These are phyloP conservation scores for Oncorhynchus keta DNA, from an alignment of 2,113 vertebrate species.

Conservation along the genomic window DNA sequence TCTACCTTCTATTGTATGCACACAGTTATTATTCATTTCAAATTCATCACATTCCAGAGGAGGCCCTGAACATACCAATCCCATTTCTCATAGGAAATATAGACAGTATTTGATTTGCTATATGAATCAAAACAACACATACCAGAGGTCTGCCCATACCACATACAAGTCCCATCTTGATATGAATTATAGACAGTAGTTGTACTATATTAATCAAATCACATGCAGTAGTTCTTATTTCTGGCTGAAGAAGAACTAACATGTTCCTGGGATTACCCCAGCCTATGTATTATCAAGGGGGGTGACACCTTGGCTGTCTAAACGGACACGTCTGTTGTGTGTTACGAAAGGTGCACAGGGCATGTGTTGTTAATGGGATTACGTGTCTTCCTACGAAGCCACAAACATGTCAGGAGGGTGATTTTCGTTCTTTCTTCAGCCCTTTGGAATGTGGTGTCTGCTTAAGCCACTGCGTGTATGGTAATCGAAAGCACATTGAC, in stretches of 20 bases:
- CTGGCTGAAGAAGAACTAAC: background rate
- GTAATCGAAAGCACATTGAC: constrained; percentile 45
- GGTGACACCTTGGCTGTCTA: constrained; percentile 35
- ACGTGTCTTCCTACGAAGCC: constrained; percentile 8
- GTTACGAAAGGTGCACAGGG: constrained; percentile 39
- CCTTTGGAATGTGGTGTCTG: constrained; percentile 31
- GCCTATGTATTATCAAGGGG: constrained; percentile 21
- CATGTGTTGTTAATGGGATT: constrained; percentile 40
- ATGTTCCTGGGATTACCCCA: background rate
- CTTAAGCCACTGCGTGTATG: constrained; percentile 23
- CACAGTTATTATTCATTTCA: background rate
- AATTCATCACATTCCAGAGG: background rate
- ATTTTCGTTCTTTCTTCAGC: background rate
- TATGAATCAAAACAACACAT: constrained; percentile 6
- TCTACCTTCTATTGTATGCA: background rate
- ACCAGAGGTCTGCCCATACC: background rate
- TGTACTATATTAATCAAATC: constrained; percentile 7
- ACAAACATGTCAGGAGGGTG: constrained; percentile 21
- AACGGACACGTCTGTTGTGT: constrained; percentile 27
- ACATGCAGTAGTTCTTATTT: background rate
- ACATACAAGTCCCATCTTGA: no score
- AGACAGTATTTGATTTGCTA: no score
- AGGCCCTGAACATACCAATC: background rate
- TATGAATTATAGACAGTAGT: no score
- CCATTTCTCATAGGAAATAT: background rate